Evolutionary conservation across 2,888 invertebrate genomes (phyloP).

Genomic region (Peribatodes rhomboidaria): DNA sequence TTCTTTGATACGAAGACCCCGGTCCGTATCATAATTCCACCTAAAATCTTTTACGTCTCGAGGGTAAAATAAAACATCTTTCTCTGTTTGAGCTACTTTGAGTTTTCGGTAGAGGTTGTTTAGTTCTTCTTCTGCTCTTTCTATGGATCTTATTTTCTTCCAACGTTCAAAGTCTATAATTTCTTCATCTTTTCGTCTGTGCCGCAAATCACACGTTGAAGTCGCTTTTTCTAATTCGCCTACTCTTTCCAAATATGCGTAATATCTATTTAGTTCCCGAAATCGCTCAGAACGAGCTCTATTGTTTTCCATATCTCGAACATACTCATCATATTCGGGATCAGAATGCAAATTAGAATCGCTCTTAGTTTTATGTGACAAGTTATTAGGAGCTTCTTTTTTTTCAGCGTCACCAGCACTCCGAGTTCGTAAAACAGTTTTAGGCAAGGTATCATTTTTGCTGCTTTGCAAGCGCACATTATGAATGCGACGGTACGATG

Average conservation of each 20-base stretch:
- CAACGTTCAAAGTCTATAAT: constrained; percentile 95
- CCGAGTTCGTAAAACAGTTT: constrained; percentile 86
- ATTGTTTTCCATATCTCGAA: constrained; percentile 88
- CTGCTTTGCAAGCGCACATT: constrained; percentile 75
- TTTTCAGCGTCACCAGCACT: constrained; percentile 89
- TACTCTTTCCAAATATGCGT: constrained; percentile 93
- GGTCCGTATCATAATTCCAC: constrained; percentile 92
- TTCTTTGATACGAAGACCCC: constrained; percentile 93
- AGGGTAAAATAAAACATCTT: constrained; percentile 93
- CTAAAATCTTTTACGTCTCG: constrained; percentile 90
- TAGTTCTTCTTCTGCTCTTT: constrained; percentile 94
- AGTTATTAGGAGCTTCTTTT: constrained; percentile 51
- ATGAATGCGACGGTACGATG: constrained; percentile 89
- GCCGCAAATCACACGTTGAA: constrained; percentile 89
- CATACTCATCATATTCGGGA: constrained; percentile 89
- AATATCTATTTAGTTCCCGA: constrained; percentile 94
- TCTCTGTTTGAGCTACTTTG: constrained; percentile 92
- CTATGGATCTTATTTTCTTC: constrained; percentile 92
- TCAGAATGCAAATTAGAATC: constrained; percentile 75
- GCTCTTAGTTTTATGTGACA: constrained; percentile 67
- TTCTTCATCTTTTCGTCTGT: constrained; percentile 91
- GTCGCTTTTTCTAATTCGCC: constrained; percentile 93
- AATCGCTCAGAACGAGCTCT: constrained; percentile 92
- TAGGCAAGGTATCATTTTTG: constrained; percentile 63
- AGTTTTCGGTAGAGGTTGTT: constrained; percentile 91